phyloP scores from a whole-genome alignment of 53 echinoderm and acorn worm species.

The Actinopyga echinites region DNA sequence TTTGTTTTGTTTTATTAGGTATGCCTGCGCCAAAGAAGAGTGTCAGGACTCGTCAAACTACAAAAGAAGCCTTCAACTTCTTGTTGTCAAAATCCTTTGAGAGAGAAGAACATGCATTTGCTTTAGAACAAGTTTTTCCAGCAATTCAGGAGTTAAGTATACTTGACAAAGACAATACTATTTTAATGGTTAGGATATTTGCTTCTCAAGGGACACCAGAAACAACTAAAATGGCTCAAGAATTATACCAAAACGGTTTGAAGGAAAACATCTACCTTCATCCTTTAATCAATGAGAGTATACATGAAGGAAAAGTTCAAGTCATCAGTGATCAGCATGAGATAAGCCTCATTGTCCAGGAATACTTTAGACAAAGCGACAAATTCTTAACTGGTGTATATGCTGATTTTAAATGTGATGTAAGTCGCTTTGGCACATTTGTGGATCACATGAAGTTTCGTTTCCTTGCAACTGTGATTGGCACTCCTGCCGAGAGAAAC shows the following conservation, averaged over 20 bases:
- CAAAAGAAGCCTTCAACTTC: background rate
- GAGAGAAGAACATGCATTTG: background rate
- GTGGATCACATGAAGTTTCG: background rate
- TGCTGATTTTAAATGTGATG: background rate
- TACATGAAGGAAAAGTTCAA: constrained; percentile 17
- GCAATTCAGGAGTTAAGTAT: background rate
- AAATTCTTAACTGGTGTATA: background rate
- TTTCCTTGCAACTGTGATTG: constrained; percentile 1
- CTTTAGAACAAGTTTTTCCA: background rate
- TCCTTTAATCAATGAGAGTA: background rate
- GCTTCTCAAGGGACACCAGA: background rate
- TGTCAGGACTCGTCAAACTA: background rate
- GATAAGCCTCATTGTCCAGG: background rate
- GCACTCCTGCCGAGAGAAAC: background rate
- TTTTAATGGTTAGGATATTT: background rate
- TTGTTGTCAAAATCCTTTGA: background rate
- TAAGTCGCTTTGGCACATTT: no score
- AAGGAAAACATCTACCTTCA: background rate
- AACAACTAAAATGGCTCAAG: background rate
- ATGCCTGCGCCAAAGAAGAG: no score
- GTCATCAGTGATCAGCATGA: background rate
- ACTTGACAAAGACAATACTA: background rate
- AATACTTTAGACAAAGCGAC: constrained; percentile 5
- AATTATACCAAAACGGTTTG: background rate
- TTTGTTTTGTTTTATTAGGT: no score